Evolutionary conservation across 2,113 vertebrate genomes (phyloP), one percentile per base, ranked within the genome.

Genomic region (Helogale parvula): DNA sequence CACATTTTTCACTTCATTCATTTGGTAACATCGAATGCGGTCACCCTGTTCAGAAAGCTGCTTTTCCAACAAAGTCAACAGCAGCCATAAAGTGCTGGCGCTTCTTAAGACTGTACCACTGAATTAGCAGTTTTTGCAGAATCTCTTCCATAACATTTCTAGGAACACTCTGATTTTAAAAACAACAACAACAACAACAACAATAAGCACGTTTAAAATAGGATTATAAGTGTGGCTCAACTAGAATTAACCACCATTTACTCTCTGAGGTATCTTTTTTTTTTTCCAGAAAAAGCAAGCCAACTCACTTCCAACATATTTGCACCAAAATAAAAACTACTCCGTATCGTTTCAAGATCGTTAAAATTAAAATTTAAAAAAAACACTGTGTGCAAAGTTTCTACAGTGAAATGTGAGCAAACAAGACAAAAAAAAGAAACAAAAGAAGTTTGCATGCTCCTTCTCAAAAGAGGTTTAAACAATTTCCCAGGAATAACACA

Each of bases 391-490:
- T 94, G 29, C 52, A 82, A 90, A 97, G 77, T 96, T 95, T 93
- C 90, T 87, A 38, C 54, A 85, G 52, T 57, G 74, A 89, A 95
- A 95, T 81, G 65, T 77, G 88, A 97, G 80, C 98, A 98, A 98
- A 98, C 98, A 98, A 97, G 97, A 98, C 98, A 97, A 96, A 98
- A 60, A 60, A 57, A 99, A 98, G 98, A 98, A 98, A 98, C 98
- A 98, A 97, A 98, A 98, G 98, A 98, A 98, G 93, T 98, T 98
- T 92, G 97, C 88, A 94, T 5, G 97, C 95, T 97, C 81, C 93
- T 97, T 87, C 84, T 63, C 90, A 45, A 74, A 69, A 93, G 74
- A 97, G 88, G 68, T 94, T 95, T 29, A 85, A 90, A 65, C 60
- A 93, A 50, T 96, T 57, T 35, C 79, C 97, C 93, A 93, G 96